Conservation (phyloP, 2,797 vertebrate genomes). For the Danio kyathit region DNA sequence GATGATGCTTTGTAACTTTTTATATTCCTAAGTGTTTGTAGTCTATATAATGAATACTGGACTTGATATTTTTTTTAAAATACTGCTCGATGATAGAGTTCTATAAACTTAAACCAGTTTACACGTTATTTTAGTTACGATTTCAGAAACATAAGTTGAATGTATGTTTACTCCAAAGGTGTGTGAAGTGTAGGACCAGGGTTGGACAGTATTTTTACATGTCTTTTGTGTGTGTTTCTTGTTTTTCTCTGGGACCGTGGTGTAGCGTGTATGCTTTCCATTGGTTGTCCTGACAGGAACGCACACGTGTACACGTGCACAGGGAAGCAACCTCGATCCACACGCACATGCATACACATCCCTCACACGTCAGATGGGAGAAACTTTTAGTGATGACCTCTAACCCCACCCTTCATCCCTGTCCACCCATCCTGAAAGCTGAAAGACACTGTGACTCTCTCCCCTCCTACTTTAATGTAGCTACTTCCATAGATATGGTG, state of each 20-base stretch:
- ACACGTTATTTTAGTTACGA: conserved; percentile 38
- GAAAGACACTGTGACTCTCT: conserved; percentile 80
- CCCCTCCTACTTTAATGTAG: conserved; percentile 63
- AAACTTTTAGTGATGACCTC: conserved; percentile 35
- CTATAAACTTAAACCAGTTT: conserved; percentile 55
- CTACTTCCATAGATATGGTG: conserved; percentile 43
- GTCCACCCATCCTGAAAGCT: conserved; percentile 63
- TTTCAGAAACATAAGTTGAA: conserved; percentile 51
- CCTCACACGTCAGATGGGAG: conserved; percentile 49
- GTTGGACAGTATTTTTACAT: conserved; percentile 61
- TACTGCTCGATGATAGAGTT: conserved; percentile 51
- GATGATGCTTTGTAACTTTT: conserved; percentile 40
- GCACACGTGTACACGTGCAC: conserved; percentile 56
- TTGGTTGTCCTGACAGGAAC: conserved; percentile 67
- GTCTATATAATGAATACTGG: conserved; percentile 54
- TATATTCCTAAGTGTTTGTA: conserved; percentile 48
- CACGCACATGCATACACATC: conserved; percentile 62
- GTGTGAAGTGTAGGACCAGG: conserved; percentile 73
- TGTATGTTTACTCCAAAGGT: conserved; percentile 69
- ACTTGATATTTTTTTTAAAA: conserved; percentile 65
- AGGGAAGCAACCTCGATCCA: conserved; percentile 29
- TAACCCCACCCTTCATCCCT: conserved; percentile 49
- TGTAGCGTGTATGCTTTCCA: conserved; percentile 58
- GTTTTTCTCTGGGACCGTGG: conserved; percentile 66
- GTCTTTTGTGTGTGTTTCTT: conserved; percentile 58